These are phyloP conservation scores for Volucella bombylans DNA, from an alignment of 2,888 invertebrate genomes.

Conservation along the genomic window DNA sequence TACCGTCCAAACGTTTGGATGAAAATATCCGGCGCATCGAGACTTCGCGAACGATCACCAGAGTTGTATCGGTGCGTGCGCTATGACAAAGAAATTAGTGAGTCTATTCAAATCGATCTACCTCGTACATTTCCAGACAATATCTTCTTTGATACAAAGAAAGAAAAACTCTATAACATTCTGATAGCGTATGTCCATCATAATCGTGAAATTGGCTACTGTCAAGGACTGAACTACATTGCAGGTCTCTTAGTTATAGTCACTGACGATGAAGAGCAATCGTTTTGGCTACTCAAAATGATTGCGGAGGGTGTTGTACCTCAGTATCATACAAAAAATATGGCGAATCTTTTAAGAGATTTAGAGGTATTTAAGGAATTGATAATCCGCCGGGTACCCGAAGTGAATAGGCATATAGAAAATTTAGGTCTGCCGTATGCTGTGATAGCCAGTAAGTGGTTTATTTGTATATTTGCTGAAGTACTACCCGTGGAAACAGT, in stretches of 20 bases:
- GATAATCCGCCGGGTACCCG: conserved; percentile 91
- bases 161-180: conserved; percentile 91
- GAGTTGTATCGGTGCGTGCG: conserved; percentile 87
- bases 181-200: conserved; percentile 94
- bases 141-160: conserved; percentile 91
- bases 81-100: conserved; percentile 87
- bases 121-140: conserved; percentile 98
- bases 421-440: conserved; percentile 93
- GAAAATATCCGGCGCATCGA: conserved; percentile 91
- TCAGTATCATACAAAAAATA: conserved; percentile 93
- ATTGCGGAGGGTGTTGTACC: conserved; percentile 93
- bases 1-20: conserved; percentile 90
- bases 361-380: conserved; percentile 94
- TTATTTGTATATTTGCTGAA: conserved; percentile 96
- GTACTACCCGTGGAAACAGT: conserved; percentile 97
- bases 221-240: conserved; percentile 97
- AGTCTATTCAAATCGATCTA: conserved; percentile 93
- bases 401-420: conserved; percentile 91
- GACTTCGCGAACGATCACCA: conserved; percentile 86
- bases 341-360: conserved; percentile 94
- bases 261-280: conserved; percentile 94
- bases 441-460: conserved; percentile 96
- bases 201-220: conserved; percentile 94
- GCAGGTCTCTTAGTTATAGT: conserved; percentile 92
- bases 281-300: conserved; percentile 96